Conservation (phyloP, 2,888 invertebrate genomes). For the Sylvicola fuscatus region DNA sequence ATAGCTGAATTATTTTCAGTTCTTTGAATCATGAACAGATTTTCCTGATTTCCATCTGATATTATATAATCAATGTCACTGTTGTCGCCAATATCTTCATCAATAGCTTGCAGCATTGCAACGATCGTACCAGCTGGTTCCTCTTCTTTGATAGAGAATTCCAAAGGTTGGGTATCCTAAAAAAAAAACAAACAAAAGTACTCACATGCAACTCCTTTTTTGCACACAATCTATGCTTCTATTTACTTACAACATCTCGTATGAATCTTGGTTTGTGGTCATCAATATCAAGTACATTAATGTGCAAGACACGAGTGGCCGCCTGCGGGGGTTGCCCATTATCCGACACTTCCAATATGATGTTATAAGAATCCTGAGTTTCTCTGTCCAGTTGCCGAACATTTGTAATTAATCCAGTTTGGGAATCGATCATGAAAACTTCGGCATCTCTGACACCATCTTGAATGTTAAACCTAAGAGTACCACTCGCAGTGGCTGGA, state of each 20-base stretch:
- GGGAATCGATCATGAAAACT: conserved; percentile 39
- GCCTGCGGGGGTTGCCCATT: conserved; percentile 58
- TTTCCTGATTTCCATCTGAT: conserved; percentile 49
- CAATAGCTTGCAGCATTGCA: conserved; percentile 45
- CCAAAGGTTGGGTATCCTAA: conserved; percentile 42
- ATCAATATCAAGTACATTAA: conserved; percentile 51
- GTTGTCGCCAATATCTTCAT: conserved; percentile 54
- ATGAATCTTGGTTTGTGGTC: conserved; percentile 57
- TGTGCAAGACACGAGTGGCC: conserved; percentile 44
- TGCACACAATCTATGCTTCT: neutral
- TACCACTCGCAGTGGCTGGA: conserved; percentile 52
- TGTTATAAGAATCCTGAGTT: conserved; percentile 45
- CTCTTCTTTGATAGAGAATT: conserved; percentile 44
- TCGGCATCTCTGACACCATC: conserved; percentile 43
- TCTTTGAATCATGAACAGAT: conserved; percentile 37
- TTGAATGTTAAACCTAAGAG: conserved; percentile 46
- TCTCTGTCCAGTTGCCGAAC: conserved; percentile 51
- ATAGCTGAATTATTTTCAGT: conserved; percentile 41
- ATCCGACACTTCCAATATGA: conserved; percentile 59
- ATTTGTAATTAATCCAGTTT: conserved; percentile 52
- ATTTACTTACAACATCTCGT: conserved; percentile 37
- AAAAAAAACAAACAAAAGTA: conserved; percentile 5
- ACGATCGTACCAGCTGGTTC: conserved; percentile 40
- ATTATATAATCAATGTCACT: conserved; percentile 55
- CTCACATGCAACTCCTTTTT: conserved; percentile 3